Base-by-base conservation (phyloP, 2,888 invertebrate species). In the Meta bourneti region DNA sequence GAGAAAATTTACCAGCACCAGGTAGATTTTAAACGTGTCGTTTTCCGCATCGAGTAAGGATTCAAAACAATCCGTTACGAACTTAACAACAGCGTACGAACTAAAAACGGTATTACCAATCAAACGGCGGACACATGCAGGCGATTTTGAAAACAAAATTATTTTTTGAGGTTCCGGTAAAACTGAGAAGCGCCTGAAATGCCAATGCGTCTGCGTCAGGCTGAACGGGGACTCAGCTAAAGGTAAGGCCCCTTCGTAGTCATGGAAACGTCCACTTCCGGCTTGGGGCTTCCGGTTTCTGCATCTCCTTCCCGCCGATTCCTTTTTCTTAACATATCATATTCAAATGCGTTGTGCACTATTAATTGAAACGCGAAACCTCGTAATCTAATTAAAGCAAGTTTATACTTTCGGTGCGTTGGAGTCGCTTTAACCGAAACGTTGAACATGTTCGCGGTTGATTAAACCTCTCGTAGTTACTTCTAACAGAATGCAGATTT, bases 141-240 rank as follows among this genome's bases (percentile, higher is more conserved):
- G 13, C 75, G 79, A 86, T 79, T 86, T 80, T 88, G 80, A 88
- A 88, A 88, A 88, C 79, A 88, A 88, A 72, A 74, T 89, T 89
- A 74, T 89, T 81, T 86, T 83, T 71, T 77, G 82, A 91, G 91
- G 91, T 91, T 91, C 91, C 91, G 91, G 91, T 78, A 83, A 91
- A 88, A 84, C 87, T 77, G 85, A 85, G 90, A 80, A 81, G 80
- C 61, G 74, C 70, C 90, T 89, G 61, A 79, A 86, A 75, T 78
- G 51, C 8, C 34, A 79, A 54, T 90, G 90, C 90, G 90, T 51
- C 82, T 91, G 91, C 86, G 91, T 90, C 54, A 70, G 80, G 34
- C 80, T 88, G 88, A 71, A 86, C 86, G 86, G 88, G 88, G 88
- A 88, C 81, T 77, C 78, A 79, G 86, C 86, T 77, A 69, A 77